Base-by-base conservation (phyloP, 1,140 invertebrate genomes). In the Apocrypta bakeri region DNA sequence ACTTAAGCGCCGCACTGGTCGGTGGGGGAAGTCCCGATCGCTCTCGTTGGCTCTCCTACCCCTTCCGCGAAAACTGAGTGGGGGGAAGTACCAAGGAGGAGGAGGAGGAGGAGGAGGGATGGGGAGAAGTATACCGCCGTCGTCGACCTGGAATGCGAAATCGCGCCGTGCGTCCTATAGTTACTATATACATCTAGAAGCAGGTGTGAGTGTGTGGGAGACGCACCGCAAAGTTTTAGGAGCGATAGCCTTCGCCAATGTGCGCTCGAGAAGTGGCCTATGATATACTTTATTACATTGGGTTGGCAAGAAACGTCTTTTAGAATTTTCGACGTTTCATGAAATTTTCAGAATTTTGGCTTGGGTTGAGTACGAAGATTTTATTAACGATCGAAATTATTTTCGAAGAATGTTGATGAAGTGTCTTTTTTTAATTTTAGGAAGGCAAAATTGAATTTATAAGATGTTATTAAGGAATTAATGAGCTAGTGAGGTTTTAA, bases 41-140 rank as follows among this genome's bases (percentile, higher is more conserved):
- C 25, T 81, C 82, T 27, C 29, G 29, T 42, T 17, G 33, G 33
- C 24, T 24, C 76, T n/a, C 42, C 4, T 48, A 33, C 42, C 29
- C 40, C n/a, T 48, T 25, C 2, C 0, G 2, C 21, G 14, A 2
- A 0, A 9, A 66, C 37, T 37, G 24, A 61, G n/a, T 71, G 42
- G 17, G 61, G 71, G 84, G 78, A 82, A 83, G 85, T 84, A 87
- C 84, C 21, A 33, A n/a, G 27, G 27, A 85, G 87, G 83, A 80
- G 87, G 85, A n/a, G 69, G 29, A 37, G 25, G 73, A 56, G 64
- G 79, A 81, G 77, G 77, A 68, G 37, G 14, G 71, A 29, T 29
- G 76, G 75, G 63, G 61, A 8, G 74, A 25, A 33, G 61, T 33
- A 37, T 31, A 33, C 33, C n/a, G 56, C 81, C 48, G 48, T 29